A percentile compares a stretch with the other conserved stretches of the same genome.
Evolutionary conservation across 2,113 vertebrate genomes (phyloP).

Genomic region (Gracilinanus agilis): DNA sequence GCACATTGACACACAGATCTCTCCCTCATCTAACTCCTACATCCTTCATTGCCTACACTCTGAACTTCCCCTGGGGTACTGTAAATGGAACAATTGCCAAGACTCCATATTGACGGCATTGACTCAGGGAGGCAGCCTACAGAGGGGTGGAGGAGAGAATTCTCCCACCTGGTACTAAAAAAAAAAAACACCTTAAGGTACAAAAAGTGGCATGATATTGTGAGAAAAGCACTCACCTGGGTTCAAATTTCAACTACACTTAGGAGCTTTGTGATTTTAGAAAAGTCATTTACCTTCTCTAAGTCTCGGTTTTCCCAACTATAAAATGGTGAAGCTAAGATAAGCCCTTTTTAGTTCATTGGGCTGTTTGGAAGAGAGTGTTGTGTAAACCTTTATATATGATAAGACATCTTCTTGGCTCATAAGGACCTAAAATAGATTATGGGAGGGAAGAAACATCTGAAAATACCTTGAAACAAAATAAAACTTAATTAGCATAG

Average conservation of each 20-base stretch:
- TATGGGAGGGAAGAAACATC: not conserved
- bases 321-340: not conserved
- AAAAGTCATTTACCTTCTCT: not conserved
- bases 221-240: not conserved
- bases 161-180: not conserved
- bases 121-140: not conserved
- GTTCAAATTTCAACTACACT: not conserved
- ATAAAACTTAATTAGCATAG: not conserved
- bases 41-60: not conserved
- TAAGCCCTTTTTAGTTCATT: not conserved
- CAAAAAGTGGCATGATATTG: not conserved
- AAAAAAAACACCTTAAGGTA: not conserved
- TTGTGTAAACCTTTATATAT: not conserved
- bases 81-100: not conserved
- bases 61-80: not conserved
- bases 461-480: not conserved
- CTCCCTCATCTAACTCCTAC: not conserved
- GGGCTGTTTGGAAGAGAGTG: not conserved
- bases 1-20: not conserved
- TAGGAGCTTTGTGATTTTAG: not conserved
- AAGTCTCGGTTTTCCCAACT: not conserved
- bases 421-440: not conserved
- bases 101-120: not conserved
- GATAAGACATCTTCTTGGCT: not conserved
- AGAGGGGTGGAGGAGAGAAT: not conserved